A percentile compares a stretch with the other conserved stretches of the same genome.
Conservation (phyloP, 2,113 vertebrate species). For the Muntiacus reevesi region DNA sequence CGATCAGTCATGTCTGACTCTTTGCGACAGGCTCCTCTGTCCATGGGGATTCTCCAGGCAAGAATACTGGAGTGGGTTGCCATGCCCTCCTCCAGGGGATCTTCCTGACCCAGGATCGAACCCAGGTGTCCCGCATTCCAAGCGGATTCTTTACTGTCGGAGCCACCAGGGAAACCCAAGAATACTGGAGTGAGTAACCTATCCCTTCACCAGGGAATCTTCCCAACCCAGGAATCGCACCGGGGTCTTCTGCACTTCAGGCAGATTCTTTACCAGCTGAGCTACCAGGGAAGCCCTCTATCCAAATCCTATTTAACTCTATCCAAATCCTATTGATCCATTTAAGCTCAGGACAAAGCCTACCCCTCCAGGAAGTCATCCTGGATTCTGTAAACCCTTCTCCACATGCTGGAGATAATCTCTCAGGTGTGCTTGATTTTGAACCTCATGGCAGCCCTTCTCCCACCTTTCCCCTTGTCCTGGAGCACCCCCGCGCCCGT, state of each 20-base stretch:
- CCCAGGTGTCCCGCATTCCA: neutral
- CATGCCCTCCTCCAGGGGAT: neutral
- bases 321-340: neutral
- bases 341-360: neutral
- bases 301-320: neutral
- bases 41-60: neutral
- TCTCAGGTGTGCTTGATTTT: neutral
- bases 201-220: neutral
- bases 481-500: neutral
- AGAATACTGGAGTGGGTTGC: neutral
- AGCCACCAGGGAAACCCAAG: neutral
- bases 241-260: neutral
- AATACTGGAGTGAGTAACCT: neutral
- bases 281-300: neutral
- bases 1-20: neutral
- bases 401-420: neutral
- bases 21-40: neutral
- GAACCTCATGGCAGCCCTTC: neutral
- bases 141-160: neutral
- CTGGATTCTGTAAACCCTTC: neutral
- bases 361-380: neutral
- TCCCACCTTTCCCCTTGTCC: neutral
- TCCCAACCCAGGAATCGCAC: neutral
- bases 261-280: neutral
- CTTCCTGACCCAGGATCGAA: neutral